phyloP scores from a whole-genome alignment of 2,113 vertebrate species.

The Proterorhinus semilunaris region DNA sequence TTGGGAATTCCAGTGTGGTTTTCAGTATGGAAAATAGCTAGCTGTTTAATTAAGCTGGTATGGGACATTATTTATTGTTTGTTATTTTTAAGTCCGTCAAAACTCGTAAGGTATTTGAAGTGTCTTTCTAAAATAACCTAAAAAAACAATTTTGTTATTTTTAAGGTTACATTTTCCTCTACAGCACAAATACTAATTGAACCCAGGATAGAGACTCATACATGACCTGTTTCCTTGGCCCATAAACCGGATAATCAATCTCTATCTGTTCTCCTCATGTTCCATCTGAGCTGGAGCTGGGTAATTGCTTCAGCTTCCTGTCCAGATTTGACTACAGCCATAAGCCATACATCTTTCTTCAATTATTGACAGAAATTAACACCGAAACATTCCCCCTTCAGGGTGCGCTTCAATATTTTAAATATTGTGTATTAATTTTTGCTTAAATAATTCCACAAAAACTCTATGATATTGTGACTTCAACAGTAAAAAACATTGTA shows the following conservation, averaged over 20 bases:
- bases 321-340: slow-evolving; percentile 49
- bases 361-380: no score
- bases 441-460: neutral
- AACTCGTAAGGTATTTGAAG: no score
- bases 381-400: no score
- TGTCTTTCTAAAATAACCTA: neutral
- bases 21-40: no score
- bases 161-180: neutral
- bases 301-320: slow-evolving; percentile 49
- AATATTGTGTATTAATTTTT: no score
- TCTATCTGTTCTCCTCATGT: slow-evolving; percentile 15
- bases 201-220: slow-evolving; percentile 20
- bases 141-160: neutral
- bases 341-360: slow-evolving; percentile 13
- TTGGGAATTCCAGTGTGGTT: no score
- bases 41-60: no score
- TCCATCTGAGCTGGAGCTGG: slow-evolving; percentile 26
- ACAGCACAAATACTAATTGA: neutral
- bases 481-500: neutral
- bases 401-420: no score
- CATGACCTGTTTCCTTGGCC: slow-evolving; percentile 23
- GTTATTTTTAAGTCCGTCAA: neutral
- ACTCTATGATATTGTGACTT: neutral
- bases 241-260: slow-evolving; percentile 37
- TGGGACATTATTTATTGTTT: no score